phyloP scores from a whole-genome alignment of 2,113 vertebrate species.

The Xyliphius kryptos region DNA sequence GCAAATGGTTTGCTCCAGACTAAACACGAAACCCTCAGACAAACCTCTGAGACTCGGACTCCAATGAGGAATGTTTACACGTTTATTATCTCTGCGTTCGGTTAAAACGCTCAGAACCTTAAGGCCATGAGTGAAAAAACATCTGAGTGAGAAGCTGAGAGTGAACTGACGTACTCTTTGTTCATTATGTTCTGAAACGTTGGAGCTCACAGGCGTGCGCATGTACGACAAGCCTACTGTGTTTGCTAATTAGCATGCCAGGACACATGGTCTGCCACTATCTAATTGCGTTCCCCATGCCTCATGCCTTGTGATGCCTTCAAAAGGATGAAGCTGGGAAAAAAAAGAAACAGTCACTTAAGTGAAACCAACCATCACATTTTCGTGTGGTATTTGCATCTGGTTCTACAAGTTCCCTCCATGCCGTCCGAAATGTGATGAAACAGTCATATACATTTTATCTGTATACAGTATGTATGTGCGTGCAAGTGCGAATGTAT shows the following conservation, averaged over 20 bases:
- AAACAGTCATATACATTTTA: too few species aligned
- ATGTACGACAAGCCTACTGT: constrained; percentile 1
- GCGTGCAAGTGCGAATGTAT: too few species aligned
- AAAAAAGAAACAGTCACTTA: not conserved
- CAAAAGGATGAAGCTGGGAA: not conserved
- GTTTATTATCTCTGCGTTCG: not conserved
- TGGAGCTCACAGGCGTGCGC: not conserved
- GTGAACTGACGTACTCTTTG: not conserved
- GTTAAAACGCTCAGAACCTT: not conserved
- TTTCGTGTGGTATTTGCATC: constrained; percentile 14
- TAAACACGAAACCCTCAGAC: too few species aligned
- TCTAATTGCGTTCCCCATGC: not conserved
- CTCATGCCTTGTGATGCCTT: constrained; percentile 11
- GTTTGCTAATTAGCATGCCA: constrained; percentile 20
- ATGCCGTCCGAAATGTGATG: not conserved
- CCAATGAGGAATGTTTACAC: too few species aligned
- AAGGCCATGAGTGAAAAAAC: not conserved
- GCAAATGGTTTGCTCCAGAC: too few species aligned
- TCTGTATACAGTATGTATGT: too few species aligned
- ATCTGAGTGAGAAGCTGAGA: not conserved
- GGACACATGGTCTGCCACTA: constrained; percentile 5
- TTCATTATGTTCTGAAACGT: not conserved
- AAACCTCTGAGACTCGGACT: too few species aligned
- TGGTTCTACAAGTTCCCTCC: not conserved
- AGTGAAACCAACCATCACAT: constrained; percentile 25